Evolutionary conservation across 2,888 invertebrate species (phyloP).

Genomic region (Clostera curtula): DNA sequence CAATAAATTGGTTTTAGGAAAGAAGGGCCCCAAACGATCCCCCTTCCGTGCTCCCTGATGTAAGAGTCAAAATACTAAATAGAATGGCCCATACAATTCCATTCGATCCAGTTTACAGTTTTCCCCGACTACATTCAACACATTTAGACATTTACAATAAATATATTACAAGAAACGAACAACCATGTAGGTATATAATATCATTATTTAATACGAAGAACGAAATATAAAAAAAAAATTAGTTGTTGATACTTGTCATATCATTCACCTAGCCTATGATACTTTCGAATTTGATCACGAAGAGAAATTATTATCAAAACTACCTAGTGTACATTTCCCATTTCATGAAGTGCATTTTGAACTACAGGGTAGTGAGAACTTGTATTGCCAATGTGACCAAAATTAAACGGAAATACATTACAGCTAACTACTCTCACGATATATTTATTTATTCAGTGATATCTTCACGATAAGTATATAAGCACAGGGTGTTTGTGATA

Average conservation of each 20-base stretch:
- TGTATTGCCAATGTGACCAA: conserved; percentile 56
- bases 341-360: conserved; percentile 64
- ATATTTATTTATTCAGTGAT: conserved; percentile 47
- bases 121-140: conserved; percentile 23
- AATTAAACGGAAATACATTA: conserved; percentile 62
- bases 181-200: conserved; percentile 28
- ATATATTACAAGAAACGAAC: conserved; percentile 32
- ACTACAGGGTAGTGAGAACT: conserved; percentile 63
- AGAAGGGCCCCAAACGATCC: too few species aligned
- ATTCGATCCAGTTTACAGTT: conserved; percentile 26
- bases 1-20: too few species aligned
- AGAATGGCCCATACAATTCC: conserved; percentile 11
- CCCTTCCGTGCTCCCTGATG: background rate
- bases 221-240: conserved; percentile 37
- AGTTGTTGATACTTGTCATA: conserved; percentile 55
- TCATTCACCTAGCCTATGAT: conserved; percentile 73
- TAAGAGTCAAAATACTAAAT: conserved; percentile 1
- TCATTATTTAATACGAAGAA: conserved; percentile 37
- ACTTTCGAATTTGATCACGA: conserved; percentile 72
- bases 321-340: conserved; percentile 66
- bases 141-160: conserved; percentile 34
- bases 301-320: conserved; percentile 72
- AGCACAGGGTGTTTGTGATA: conserved; percentile 30
- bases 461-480: conserved; percentile 43
- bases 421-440: conserved; percentile 65